phyloP scores from a whole-genome alignment of 2,888 invertebrate genomes.

The Xestoiulus laeticollis region DNA sequence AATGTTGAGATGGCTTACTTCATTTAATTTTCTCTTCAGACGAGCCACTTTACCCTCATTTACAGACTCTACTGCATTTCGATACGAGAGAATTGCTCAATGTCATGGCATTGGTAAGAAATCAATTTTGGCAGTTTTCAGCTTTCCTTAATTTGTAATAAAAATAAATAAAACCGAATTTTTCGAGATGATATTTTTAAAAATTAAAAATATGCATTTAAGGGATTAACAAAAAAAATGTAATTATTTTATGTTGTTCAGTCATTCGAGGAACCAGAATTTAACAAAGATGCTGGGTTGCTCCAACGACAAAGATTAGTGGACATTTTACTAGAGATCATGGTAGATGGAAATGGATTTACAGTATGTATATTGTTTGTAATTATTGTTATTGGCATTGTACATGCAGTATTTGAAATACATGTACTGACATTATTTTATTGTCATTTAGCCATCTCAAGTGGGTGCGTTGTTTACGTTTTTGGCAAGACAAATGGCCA shows the following conservation, averaged over 20 bases:
- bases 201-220: neutral
- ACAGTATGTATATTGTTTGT: constrained; percentile 67
- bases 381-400: neutral
- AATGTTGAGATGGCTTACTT: neutral
- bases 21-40: constrained; percentile 57
- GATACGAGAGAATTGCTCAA: constrained; percentile 87
- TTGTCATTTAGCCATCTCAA: constrained; percentile 68
- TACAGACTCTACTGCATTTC: constrained; percentile 77
- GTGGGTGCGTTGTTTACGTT: constrained; percentile 74
- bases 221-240: no score
- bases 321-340: constrained; percentile 79
- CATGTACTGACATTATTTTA: neutral
- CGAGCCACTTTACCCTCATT: constrained; percentile 58
- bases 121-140: neutral
- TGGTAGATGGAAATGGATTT: constrained; percentile 73
- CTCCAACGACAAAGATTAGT: constrained; percentile 79
- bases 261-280: constrained; percentile 84
- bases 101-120: constrained; percentile 74
- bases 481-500: constrained; percentile 73
- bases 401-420: neutral
- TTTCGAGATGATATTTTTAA: neutral
- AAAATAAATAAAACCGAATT: neutral
- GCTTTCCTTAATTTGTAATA: neutral
- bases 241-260: constrained; percentile 56
- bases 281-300: constrained; percentile 76